Conservation (phyloP, 2,113 vertebrate genomes). For the Chaetodon trifascialis region DNA sequence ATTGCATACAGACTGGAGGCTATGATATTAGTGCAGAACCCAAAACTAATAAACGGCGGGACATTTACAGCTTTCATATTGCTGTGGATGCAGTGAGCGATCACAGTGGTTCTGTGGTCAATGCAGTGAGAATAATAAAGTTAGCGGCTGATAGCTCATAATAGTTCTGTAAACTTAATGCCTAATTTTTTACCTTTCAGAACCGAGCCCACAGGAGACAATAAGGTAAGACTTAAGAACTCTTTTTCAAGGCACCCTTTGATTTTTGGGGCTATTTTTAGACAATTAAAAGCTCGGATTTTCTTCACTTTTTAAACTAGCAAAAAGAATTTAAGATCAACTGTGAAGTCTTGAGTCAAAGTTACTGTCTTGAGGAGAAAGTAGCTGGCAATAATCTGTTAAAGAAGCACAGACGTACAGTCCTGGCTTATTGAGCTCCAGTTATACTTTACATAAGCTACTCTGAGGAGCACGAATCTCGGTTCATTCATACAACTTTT, state of each 20-base stretch:
- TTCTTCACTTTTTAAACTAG: constrained; percentile 20
- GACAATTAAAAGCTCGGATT: not conserved
- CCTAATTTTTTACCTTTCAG: constrained; percentile 73
- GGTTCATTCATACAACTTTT: constrained; percentile 25
- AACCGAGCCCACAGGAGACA: constrained; percentile 74
- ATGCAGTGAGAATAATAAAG: constrained; percentile 46
- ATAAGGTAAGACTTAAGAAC: constrained; percentile 82
- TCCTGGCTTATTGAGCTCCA: constrained; percentile 7
- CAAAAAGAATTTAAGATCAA: not conserved
- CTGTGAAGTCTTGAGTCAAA: not conserved
- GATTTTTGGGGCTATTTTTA: constrained; percentile 13
- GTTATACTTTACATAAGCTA: constrained; percentile 31
- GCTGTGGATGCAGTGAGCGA: constrained; percentile 28
- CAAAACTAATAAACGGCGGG: constrained; percentile 59
- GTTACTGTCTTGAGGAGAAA: not conserved
- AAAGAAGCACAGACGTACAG: not conserved
- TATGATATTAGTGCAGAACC: constrained; percentile 47
- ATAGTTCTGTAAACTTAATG: constrained; percentile 24
- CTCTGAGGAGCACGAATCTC: constrained; percentile 34
- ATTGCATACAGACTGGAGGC: constrained; percentile 55
- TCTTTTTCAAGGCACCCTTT: not conserved
- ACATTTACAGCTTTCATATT: constrained; percentile 57
- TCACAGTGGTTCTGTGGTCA: constrained; percentile 36
- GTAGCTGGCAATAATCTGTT: constrained; percentile 19
- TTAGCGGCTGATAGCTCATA: constrained; percentile 40